Evolutionary conservation across 2,113 vertebrate species (phyloP), one percentile per base, ranked within the genome.

Genomic region (Parotia lawesii): DNA sequence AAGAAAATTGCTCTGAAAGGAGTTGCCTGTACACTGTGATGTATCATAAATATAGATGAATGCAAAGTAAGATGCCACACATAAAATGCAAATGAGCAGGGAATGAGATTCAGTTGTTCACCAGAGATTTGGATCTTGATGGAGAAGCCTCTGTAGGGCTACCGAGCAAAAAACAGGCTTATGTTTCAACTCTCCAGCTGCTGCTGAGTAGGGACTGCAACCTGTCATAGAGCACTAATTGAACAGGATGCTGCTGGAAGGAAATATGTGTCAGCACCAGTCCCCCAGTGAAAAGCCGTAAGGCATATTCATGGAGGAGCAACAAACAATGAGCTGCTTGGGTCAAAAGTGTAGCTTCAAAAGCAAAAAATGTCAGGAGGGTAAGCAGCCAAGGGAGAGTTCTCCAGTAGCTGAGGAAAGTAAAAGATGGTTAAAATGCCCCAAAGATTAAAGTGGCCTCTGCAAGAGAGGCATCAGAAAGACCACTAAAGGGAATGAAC

Each of bases 1-100:
- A 97, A 96, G 94, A 96, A 98, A 97, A 97, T 96, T 97, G 50
- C 91, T 95, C 90, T 97, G 96, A 96, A 96, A 97, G 90, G 89
- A 97, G 65, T 93, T 95, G 88, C 94, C 91, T 86, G 65, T 96
- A 82, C 77, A 80, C 85, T 87, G 37, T 88, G 93, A 95, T 96
- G 93, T 92, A 94, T 97, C 96, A 98, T 97, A 97, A 97, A 97
- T 98, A 97, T 97, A 97, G 96, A 97, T 97, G 96, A 95, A 97
- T 96, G 78, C 90, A 96, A 97, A 97, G 88, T 91, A 97, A 97
- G 96, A 97, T 74, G 90, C 95, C 90, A 92, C 65, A 86, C 95
- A 96, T 95, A 95, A 97, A 97, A 98, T 97, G 96, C 95, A 98
- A 97, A 98, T 98, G 91, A 97, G 87, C 18, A 8, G 75, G 79